phyloP scores from a whole-genome alignment of 2,888 invertebrate genomes.

The Arrhopalites spinosus region DNA sequence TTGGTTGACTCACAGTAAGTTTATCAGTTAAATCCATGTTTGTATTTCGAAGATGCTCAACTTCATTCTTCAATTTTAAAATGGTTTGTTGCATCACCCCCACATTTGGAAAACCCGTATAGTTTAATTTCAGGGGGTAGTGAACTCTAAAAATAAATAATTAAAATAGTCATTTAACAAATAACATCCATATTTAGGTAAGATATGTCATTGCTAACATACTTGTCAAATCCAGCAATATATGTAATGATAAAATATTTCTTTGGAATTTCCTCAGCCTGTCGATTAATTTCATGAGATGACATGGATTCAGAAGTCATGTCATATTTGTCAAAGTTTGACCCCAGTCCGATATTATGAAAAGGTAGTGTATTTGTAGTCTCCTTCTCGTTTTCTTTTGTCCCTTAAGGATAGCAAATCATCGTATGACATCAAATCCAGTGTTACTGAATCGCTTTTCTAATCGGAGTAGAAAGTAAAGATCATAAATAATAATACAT shows the following conservation, averaged over 20 bases:
- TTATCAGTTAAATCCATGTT: slow-evolving; percentile 54
- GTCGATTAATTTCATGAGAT: not conserved
- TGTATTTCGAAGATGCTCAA: slow-evolving; percentile 53
- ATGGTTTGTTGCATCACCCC: slow-evolving; percentile 63
- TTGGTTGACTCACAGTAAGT: slow-evolving; percentile 49
- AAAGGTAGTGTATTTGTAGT: not conserved
- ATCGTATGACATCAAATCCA: slow-evolving; percentile 64
- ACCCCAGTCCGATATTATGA: slow-evolving; percentile 7
- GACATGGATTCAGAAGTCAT: not conserved
- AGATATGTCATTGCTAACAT: slow-evolving; percentile 38
- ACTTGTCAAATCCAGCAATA: slow-evolving; percentile 65
- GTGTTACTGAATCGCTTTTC: slow-evolving; percentile 64
- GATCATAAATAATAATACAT: no score
- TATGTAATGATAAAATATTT: slow-evolving; percentile 65
- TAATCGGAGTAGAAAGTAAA: no score
- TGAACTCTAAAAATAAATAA: slow-evolving; percentile 60
- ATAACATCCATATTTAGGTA: no score
- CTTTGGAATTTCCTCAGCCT: slow-evolving; percentile 53
- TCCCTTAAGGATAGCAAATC: slow-evolving; percentile 63
- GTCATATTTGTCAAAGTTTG: slow-evolving; percentile 10
- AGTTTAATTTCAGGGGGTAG: slow-evolving; percentile 65
- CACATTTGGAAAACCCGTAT: slow-evolving; percentile 64
- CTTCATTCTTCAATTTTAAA: slow-evolving; percentile 62
- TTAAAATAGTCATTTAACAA: not conserved
- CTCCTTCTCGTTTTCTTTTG: slow-evolving; percentile 31